A percentile compares a stretch with the other conserved stretches of the same genome.
phyloP scores from a whole-genome alignment of 2,113 vertebrate genomes.

The Stictonetta naevosa region DNA sequence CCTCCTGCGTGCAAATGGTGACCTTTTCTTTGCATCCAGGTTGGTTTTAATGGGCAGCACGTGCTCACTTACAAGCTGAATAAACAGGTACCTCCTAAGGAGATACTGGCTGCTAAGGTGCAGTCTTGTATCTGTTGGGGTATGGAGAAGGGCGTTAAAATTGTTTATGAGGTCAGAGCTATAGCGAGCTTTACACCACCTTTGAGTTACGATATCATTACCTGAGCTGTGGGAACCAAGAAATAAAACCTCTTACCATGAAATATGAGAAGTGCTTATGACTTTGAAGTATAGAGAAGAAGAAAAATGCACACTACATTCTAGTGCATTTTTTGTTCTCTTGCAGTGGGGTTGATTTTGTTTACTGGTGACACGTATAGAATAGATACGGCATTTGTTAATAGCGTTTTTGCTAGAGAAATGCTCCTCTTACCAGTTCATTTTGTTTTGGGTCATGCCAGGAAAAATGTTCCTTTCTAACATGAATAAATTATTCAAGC shows the following conservation, averaged over 20 bases:
- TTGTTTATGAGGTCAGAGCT: slow-evolving; percentile 51
- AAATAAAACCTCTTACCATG: slow-evolving; percentile 59
- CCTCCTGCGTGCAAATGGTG: neutral
- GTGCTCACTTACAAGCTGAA: neutral
- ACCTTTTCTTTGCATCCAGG: neutral
- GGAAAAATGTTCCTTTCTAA: slow-evolving; percentile 43
- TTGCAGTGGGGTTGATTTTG: slow-evolving; percentile 3
- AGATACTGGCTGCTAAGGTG: neutral
- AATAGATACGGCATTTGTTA: slow-evolving; percentile 17
- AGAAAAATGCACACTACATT: neutral
- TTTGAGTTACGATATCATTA: slow-evolving; percentile 72
- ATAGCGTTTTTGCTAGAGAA: slow-evolving; percentile 22
- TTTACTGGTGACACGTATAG: neutral
- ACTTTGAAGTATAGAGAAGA: slow-evolving; percentile 36
- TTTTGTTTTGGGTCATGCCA: neutral
- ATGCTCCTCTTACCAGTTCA: slow-evolving; percentile 15
- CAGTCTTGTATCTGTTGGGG: neutral
- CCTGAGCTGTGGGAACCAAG: slow-evolving; percentile 40
- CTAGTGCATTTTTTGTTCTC: neutral
- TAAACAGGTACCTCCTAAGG: neutral
- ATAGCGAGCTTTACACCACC: neutral
- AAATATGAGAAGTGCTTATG: slow-evolving; percentile 55
- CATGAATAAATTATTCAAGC: slow-evolving; percentile 51
- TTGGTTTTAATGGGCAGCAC: neutral
- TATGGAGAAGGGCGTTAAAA: slow-evolving; percentile 43